A percentile compares a stretch with the other conserved stretches of the same genome.
Conservation (phyloP, 2,888 invertebrate species). For the Hypena proboscidalis region DNA sequence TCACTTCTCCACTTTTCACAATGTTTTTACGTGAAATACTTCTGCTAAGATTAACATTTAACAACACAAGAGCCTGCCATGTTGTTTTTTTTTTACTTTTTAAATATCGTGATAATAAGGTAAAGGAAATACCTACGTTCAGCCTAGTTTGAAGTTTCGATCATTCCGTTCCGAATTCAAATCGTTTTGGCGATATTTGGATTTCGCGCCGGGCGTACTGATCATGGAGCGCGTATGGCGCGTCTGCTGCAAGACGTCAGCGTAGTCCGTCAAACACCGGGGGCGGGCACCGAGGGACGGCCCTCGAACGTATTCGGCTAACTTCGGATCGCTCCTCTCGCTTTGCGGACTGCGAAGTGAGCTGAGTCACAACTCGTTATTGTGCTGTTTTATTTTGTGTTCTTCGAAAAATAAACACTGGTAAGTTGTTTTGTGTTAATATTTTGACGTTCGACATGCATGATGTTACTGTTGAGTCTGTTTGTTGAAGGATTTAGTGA, state of each 20-base stretch:
- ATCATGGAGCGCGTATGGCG: slow-evolving; percentile 66
- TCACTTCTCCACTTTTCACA: slow-evolving; percentile 35
- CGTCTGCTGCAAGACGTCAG: slow-evolving; percentile 63
- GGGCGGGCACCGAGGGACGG: slow-evolving; percentile 65
- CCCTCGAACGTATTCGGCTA: slow-evolving; percentile 62
- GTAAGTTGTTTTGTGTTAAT: slow-evolving; percentile 57
- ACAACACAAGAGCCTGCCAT: slow-evolving; percentile 24
- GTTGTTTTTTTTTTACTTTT: slow-evolving; percentile 22
- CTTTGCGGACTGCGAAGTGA: slow-evolving; percentile 67
- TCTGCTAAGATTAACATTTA: slow-evolving; percentile 2
- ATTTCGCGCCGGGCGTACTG: slow-evolving; percentile 69
- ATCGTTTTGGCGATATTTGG: slow-evolving; percentile 53
- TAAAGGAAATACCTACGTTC: slow-evolving; percentile 47
- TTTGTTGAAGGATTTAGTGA: slow-evolving; percentile 6
- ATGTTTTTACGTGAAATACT: slow-evolving; percentile 19
- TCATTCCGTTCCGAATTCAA: slow-evolving; percentile 56
- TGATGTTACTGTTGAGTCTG: neutral
- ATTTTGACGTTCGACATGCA: slow-evolving; percentile 11
- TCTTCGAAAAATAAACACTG: slow-evolving; percentile 36
- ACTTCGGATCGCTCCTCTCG: slow-evolving; percentile 61
- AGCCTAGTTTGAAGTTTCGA: slow-evolving; percentile 41
- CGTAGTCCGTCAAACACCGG: slow-evolving; percentile 60
- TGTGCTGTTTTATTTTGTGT: slow-evolving; percentile 44
- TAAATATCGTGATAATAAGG: slow-evolving; percentile 20
- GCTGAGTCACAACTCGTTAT: slow-evolving; percentile 69